phyloP scores from a whole-genome alignment of 1,140 invertebrate species.

The Lordiphosa clarofinis region DNA sequence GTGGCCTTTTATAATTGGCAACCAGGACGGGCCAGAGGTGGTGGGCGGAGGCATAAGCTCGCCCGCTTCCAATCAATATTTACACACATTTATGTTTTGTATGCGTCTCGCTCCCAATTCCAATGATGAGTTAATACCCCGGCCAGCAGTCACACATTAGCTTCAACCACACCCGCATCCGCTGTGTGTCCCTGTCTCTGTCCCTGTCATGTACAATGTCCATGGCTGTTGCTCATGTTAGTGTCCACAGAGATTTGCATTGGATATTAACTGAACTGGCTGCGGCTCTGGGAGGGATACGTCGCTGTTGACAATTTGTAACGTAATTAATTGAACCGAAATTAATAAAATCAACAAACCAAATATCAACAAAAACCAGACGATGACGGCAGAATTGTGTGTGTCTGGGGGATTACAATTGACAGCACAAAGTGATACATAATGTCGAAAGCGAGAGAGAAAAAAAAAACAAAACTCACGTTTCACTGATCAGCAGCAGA shows the following conservation, averaged over 20 bases:
- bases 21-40: constrained; percentile 20
- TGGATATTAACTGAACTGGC: constrained; percentile 57
- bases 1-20: constrained; percentile 65
- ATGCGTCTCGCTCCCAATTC: constrained; percentile 12
- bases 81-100: constrained; percentile 14
- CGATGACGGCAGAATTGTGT: constrained; percentile 54
- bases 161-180: constrained; percentile 11
- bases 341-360: constrained; percentile 65
- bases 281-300: constrained; percentile 7
- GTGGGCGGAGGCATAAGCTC: constrained; percentile 11
- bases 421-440: constrained; percentile 59
- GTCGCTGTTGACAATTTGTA: constrained; percentile 67
- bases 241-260: constrained; percentile 66
- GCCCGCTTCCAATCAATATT: constrained; percentile 12
- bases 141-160: constrained; percentile 53
- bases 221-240: constrained; percentile 36
- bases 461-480: constrained; percentile 52
- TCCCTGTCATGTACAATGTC: constrained; percentile 54
- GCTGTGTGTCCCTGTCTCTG: constrained; percentile 8
- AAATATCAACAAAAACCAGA: constrained; percentile 18
- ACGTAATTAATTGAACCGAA: constrained; percentile 68
- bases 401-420: constrained; percentile 56
- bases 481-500: constrained; percentile 48
- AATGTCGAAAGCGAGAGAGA: constrained; percentile 53
- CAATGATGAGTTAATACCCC: constrained; percentile 64